phyloP scores from a whole-genome alignment of 2,888 invertebrate genomes.

The Limenitis camilla region DNA sequence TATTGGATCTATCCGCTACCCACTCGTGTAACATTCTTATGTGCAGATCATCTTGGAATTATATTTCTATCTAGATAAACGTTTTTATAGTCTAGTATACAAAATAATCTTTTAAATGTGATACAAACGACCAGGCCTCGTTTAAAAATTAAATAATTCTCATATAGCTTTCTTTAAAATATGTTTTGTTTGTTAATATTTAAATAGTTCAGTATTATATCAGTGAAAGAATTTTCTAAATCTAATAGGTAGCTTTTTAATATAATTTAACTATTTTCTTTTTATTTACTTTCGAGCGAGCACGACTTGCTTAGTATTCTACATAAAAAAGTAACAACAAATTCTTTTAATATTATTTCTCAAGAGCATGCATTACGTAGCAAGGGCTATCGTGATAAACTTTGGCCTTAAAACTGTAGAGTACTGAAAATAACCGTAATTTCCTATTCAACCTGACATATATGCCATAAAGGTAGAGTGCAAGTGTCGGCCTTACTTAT shows the following conservation, averaged over 20 bases:
- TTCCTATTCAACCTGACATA: slow-evolving; percentile 47
- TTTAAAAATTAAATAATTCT: too few relatives aligned
- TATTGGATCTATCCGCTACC: slow-evolving; percentile 7
- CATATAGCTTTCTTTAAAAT: too few relatives aligned
- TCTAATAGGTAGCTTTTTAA: too few relatives aligned
- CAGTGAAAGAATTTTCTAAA: too few relatives aligned
- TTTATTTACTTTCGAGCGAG: too few relatives aligned
- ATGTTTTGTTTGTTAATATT: too few relatives aligned
- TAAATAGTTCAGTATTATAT: too few relatives aligned
- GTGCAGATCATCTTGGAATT: not conserved
- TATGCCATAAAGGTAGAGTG: slow-evolving; percentile 53
- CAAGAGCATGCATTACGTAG: slow-evolving; percentile 3
- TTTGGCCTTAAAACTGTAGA: slow-evolving; percentile 24
- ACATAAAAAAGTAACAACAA: too few relatives aligned
- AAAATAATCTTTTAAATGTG: too few relatives aligned
- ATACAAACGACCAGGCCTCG: too few relatives aligned
- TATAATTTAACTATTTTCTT: too few relatives aligned
- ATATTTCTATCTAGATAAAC: not conserved
- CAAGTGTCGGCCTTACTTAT: slow-evolving; percentile 22
- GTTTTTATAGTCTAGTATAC: not conserved
- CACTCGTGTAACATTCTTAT: not conserved
- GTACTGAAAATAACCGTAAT: slow-evolving; percentile 50
- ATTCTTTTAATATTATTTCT: not conserved
- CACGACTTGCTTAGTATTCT: too few relatives aligned
- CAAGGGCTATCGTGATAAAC: slow-evolving; percentile 17